Evolutionary conservation across 2,797 vertebrate species (phyloP), one percentile per base, ranked within the genome.

Genomic region (Gallinago nigripennis): DNA sequence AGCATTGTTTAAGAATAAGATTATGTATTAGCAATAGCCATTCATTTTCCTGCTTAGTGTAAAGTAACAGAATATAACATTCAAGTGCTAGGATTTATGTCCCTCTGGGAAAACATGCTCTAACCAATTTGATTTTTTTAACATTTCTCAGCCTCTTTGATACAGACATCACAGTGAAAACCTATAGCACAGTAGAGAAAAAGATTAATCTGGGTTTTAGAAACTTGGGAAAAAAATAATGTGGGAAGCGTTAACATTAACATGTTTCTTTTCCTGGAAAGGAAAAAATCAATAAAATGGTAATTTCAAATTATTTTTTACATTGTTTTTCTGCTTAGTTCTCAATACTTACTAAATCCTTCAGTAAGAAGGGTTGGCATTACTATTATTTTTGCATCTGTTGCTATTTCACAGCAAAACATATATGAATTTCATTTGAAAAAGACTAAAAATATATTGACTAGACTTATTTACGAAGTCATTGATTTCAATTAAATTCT

Each of bases 21-120:
- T 92, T 92, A 15, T 8, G 66, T 37, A 56, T 77, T 80, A 82
- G 79, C 80, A 35, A 65, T 3, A 81, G 92, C 37, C 63, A 48
- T 91, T 80, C 7, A 0, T 88, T 90, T 71, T 79, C 35, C 77
- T 82, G 56, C 75, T 91, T 72, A 20, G 80, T 37, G 69, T 54
- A 53, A 95, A 64, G 85, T 50, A 85, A 83, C 3, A 11, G 76
- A 73, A 80, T 33, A 13, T 3, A 72, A 27, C 84, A 53, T 90
- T 76, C 82, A 77, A 72, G 85, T 77, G 66, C n/a, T 31, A 28
- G 63, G 63, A 94, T 90, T 95, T 86, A 83, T 94, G 61, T 75
- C 83, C 87, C 92, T 96, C 94, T 28, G 63, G 68, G 82, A 91
- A 88, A 92, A 76, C 63, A 9, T 31, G 64, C 84, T 70, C 57